Evolutionary conservation across 2,888 invertebrate genomes (phyloP).

Genomic region (Noctua fimbriata): DNA sequence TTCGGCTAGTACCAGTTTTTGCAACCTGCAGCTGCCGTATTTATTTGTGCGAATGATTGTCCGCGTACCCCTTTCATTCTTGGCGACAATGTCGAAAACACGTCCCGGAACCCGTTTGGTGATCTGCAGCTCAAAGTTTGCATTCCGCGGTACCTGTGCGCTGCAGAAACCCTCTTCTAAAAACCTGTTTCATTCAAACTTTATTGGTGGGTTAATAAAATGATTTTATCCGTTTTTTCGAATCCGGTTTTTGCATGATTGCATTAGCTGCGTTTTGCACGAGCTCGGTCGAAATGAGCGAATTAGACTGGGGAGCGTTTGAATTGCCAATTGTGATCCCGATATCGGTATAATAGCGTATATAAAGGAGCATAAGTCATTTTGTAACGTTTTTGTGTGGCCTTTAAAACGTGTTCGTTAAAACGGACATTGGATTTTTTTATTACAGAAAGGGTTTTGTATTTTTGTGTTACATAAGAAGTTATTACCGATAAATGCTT

Average conservation of each 20-base stretch:
- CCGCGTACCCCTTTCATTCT: constrained; percentile 63
- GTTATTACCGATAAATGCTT: neutral
- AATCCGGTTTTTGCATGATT: constrained; percentile 67
- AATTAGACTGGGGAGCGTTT: constrained; percentile 66
- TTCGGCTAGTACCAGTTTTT: constrained; percentile 62
- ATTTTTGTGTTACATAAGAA: constrained; percentile 14
- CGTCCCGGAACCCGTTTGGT: constrained; percentile 77
- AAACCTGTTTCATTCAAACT: constrained; percentile 72
- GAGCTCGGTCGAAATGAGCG: constrained; percentile 71
- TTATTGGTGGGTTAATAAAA: constrained; percentile 59
- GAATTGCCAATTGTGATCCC: constrained; percentile 68
- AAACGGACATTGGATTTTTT: constrained; percentile 31
- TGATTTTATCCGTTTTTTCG: constrained; percentile 60
- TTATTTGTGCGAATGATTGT: constrained; percentile 69
- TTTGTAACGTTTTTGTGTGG: constrained; percentile 52
- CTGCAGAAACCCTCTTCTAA: constrained; percentile 77
- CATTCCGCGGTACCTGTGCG: constrained; percentile 84
- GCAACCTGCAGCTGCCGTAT: constrained; percentile 71
- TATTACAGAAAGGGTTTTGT: constrained; percentile 10
- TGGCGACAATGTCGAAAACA: constrained; percentile 66
- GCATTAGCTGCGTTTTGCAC: constrained; percentile 71
- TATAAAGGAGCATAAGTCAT: constrained; percentile 49
- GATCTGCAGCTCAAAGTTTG: constrained; percentile 82
- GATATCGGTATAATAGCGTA: constrained; percentile 60
- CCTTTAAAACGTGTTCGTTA: constrained; percentile 49